Conservation (phyloP, 1,140 invertebrate genomes). For the Musca vetustissima region DNA sequence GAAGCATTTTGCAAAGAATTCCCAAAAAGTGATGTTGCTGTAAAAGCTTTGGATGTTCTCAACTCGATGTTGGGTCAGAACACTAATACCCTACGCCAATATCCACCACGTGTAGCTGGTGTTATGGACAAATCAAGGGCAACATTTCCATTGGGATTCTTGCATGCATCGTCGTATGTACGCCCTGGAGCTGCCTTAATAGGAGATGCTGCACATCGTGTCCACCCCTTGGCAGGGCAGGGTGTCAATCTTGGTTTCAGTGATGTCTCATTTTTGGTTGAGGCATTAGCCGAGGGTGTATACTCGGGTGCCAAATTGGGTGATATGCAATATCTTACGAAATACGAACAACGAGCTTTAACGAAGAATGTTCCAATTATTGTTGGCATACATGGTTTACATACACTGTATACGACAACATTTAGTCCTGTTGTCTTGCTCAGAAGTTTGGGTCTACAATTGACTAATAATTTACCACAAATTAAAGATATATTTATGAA, state of each 20-base stretch:
- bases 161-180: slow-evolving; percentile 85
- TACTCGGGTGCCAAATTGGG: slow-evolving; percentile 74
- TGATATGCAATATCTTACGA: slow-evolving; percentile 67
- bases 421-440: slow-evolving; percentile 77
- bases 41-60: slow-evolving; percentile 59
- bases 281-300: slow-evolving; percentile 69
- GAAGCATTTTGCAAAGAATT: slow-evolving; percentile 78
- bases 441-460: slow-evolving; percentile 82
- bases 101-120: slow-evolving; percentile 75
- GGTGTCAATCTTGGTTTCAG: slow-evolving; percentile 97
- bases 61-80: slow-evolving; percentile 43
- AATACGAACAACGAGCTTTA: slow-evolving; percentile 86
- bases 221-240: slow-evolving; percentile 96
- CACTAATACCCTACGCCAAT: slow-evolving; percentile 59
- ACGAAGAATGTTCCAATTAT: slow-evolving; percentile 86
- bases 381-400: slow-evolving; percentile 82
- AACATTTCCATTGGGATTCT: slow-evolving; percentile 88
- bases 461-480: slow-evolving; percentile 76
- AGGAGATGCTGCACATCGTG: slow-evolving; percentile 93
- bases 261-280: slow-evolving; percentile 77
- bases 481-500: slow-evolving; percentile 66
- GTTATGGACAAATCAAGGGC: slow-evolving; percentile 72
- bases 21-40: slow-evolving; percentile 58
- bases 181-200: slow-evolving; percentile 74
- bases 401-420: slow-evolving; percentile 79